These are phyloP conservation scores for Gymnorhina tibicen DNA, from an alignment of 2,113 vertebrate species.

Conservation along the genomic window DNA sequence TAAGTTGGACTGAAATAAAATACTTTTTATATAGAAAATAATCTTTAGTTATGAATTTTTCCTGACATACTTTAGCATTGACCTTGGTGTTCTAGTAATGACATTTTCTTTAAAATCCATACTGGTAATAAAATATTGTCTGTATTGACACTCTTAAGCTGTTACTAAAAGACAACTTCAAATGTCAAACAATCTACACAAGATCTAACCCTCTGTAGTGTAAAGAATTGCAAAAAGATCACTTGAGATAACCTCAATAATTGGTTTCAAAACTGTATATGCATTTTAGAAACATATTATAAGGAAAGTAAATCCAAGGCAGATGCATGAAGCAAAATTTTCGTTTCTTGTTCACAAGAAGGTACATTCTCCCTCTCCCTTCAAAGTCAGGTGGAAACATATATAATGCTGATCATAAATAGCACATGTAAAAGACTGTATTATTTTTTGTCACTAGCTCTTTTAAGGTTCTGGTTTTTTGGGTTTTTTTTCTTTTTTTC, in stretches of 20 bases:
- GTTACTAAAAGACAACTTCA: not conserved
- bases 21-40: not conserved
- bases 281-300: not conserved
- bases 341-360: not conserved
- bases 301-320: not conserved
- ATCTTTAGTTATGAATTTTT: not conserved
- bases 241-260: not conserved
- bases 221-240: not conserved
- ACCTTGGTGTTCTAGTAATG: not conserved
- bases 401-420: not conserved
- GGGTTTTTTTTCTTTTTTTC: not conserved
- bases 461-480: not conserved
- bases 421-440: fast-evolving
- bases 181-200: not conserved
- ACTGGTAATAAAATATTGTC: not conserved
- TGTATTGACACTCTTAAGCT: not conserved
- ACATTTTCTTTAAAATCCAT: not conserved
- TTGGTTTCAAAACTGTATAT: not conserved
- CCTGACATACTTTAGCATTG: not conserved
- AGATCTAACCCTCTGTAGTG: not conserved
- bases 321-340: not conserved
- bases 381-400: not conserved
- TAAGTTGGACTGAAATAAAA: not conserved
- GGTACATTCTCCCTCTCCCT: not conserved
- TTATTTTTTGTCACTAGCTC: not conserved